phyloP scores from a whole-genome alignment of 1,140 invertebrate species.

The Eupristina koningsbergeri region DNA sequence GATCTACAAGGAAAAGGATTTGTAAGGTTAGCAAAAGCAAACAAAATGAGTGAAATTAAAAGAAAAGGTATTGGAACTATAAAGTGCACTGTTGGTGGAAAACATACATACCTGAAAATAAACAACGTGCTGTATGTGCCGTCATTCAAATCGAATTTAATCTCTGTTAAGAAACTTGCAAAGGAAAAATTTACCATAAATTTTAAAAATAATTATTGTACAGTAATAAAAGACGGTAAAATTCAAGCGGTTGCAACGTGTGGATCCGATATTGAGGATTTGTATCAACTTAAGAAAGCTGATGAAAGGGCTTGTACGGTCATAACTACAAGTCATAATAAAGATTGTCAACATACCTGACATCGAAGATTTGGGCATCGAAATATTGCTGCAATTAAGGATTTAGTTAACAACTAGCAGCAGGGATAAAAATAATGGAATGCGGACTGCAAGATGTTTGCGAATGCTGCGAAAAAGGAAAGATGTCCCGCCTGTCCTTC shows the following conservation, averaged over 20 bases:
- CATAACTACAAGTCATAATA: background rate
- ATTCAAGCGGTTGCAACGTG: background rate
- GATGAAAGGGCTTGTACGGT: background rate
- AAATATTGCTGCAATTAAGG: no score
- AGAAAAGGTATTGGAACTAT: slow-evolving; percentile 13
- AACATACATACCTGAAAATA: slow-evolving; percentile 39
- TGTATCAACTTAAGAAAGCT: slow-evolving; percentile 16
- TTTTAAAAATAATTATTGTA: background rate
- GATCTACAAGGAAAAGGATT: slow-evolving; percentile 2
- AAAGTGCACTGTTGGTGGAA: slow-evolving; percentile 15
- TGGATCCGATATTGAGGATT: background rate
- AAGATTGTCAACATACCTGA: slow-evolving; percentile 42
- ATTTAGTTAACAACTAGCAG: slow-evolving; percentile 15
- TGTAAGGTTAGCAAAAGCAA: slow-evolving; percentile 13
- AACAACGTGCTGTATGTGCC: no score
- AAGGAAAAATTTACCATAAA: slow-evolving; percentile 58
- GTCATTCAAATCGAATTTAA: slow-evolving; percentile 56
- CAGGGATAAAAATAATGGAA: slow-evolving; percentile 26
- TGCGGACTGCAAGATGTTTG: slow-evolving; percentile 42
- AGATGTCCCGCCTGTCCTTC: slow-evolving; percentile 10
- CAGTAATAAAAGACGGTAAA: slow-evolving; percentile 12
- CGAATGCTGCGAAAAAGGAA: slow-evolving; percentile 34
- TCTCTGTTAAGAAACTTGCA: slow-evolving; percentile 60
- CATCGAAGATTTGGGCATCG: slow-evolving; percentile 27
- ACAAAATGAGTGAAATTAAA: slow-evolving; percentile 4